Percentiles rank a stretch among this genome's conserved stretches.
phyloP scores from a whole-genome alignment of 2,888 invertebrate genomes.

The Axea sp. region DNA sequence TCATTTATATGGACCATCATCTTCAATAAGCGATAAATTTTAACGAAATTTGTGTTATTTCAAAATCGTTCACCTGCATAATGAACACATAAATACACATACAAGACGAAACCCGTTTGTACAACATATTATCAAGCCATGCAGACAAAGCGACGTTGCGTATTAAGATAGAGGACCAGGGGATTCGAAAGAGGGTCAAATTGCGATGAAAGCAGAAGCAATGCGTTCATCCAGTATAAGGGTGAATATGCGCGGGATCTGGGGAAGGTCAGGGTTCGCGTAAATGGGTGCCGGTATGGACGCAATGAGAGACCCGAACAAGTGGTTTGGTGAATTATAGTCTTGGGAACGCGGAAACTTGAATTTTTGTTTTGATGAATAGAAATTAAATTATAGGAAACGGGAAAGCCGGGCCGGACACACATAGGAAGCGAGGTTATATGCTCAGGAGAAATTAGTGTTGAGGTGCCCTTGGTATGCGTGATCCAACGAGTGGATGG shows the following conservation, averaged over 20 bases:
- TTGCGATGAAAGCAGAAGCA: conserved; percentile 45
- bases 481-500: conserved; percentile 74
- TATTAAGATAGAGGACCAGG: conserved; percentile 41
- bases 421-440: conserved; percentile 63
- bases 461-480: conserved; percentile 72
- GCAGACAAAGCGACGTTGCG: conserved; percentile 20
- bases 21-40: too few species aligned
- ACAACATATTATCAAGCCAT: conserved; percentile 18
- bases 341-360: conserved; percentile 32
- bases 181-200: conserved; percentile 62
- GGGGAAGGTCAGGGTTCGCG: conserved; percentile 70
- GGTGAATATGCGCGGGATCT: conserved; percentile 62
- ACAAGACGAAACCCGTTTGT: conserved; percentile 40
- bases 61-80: too few species aligned
- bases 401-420: conserved; percentile 34
- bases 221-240: conserved; percentile 44
- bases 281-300: conserved; percentile 43
- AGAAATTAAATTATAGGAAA: conserved; percentile 51
- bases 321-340: conserved; percentile 30
- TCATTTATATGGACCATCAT: too few species aligned
- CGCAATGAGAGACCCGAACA: conserved; percentile 32
- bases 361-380: conserved; percentile 59
- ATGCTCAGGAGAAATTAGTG: conserved; percentile 62
- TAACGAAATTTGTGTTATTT: too few species aligned
- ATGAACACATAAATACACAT: conserved; percentile 8